These are phyloP conservation scores for Conus ventricosus DNA, from an alignment of 1,140 invertebrate species.

Conservation along the genomic window DNA sequence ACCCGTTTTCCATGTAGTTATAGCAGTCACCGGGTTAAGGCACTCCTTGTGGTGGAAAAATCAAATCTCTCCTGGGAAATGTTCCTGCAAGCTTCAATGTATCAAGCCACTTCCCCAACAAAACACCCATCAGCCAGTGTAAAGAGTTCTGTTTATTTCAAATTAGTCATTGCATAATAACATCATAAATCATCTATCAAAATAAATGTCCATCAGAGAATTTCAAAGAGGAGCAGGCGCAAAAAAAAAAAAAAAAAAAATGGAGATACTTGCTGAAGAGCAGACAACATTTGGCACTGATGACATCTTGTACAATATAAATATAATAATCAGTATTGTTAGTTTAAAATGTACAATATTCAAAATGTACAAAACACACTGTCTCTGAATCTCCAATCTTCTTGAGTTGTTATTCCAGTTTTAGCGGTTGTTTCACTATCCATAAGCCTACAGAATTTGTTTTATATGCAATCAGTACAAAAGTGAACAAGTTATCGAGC, in stretches of 20 bases:
- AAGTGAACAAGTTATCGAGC: not conserved
- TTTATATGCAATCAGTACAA: not conserved
- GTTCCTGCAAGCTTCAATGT: too few species aligned
- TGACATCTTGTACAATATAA: not conserved
- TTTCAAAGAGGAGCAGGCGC: not conserved
- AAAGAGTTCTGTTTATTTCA: conserved; percentile 3
- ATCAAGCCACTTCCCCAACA: too few species aligned
- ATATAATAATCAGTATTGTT: not conserved
- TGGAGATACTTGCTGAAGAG: not conserved
- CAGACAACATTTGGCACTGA: not conserved
- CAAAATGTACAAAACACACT: not conserved
- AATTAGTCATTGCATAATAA: conserved; percentile 4
- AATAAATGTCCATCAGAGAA: not conserved
- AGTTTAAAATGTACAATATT: not conserved
- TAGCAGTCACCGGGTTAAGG: too few species aligned
- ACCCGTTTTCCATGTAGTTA: too few species aligned
- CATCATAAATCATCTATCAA: not conserved
- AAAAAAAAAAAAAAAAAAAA: not conserved
- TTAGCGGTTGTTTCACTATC: not conserved
- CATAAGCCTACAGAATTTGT: not conserved
- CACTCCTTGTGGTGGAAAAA: too few species aligned
- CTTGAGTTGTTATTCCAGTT: not conserved
- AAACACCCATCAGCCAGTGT: too few species aligned
- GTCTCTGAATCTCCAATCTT: not conserved
- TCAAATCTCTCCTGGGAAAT: too few species aligned